Conservation (phyloP, 1,140 invertebrate species). For the Delia radicum region DNA sequence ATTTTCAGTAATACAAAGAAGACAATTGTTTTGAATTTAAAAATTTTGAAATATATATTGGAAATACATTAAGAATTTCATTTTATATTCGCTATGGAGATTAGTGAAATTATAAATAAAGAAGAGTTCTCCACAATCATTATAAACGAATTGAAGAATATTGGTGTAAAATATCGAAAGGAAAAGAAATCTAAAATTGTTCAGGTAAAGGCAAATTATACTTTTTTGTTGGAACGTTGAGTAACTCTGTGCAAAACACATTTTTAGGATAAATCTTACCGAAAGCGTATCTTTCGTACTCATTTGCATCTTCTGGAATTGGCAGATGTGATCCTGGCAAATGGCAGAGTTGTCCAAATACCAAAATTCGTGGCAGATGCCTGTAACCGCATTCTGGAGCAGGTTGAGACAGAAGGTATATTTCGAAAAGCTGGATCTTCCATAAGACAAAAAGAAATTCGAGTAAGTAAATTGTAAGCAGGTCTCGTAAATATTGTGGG, state of each 20-base stretch:
- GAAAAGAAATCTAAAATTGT: slow-evolving; percentile 58
- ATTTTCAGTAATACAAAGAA: too few relatives aligned
- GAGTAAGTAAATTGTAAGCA: too few relatives aligned
- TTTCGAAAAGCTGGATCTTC: slow-evolving; percentile 83
- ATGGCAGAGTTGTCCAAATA: slow-evolving; percentile 65
- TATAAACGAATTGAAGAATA: slow-evolving; percentile 61
- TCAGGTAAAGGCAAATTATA: neutral
- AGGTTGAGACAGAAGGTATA: slow-evolving; percentile 73
- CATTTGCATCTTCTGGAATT: slow-evolving; percentile 62
- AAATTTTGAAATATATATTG: too few relatives aligned
- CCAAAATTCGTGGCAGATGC: slow-evolving; percentile 74
- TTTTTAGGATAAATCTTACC: slow-evolving; percentile 41
- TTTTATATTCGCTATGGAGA: neutral
- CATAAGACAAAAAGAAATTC: slow-evolving; percentile 75
- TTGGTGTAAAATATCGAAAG: slow-evolving; percentile 65
- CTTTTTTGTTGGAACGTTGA: neutral
- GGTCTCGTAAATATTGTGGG: too few relatives aligned
- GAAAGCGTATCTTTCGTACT: slow-evolving; percentile 64
- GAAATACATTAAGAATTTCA: too few relatives aligned
- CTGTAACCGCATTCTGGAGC: slow-evolving; percentile 65
- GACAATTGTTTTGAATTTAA: too few relatives aligned
- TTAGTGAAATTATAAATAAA: slow-evolving; percentile 51
- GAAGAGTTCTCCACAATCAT: slow-evolving; percentile 65
- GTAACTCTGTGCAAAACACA: slow-evolving; percentile 52
- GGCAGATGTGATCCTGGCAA: slow-evolving; percentile 63